phyloP scores from a whole-genome alignment of 1,140 invertebrate species.

The Meteorus sp. region DNA sequence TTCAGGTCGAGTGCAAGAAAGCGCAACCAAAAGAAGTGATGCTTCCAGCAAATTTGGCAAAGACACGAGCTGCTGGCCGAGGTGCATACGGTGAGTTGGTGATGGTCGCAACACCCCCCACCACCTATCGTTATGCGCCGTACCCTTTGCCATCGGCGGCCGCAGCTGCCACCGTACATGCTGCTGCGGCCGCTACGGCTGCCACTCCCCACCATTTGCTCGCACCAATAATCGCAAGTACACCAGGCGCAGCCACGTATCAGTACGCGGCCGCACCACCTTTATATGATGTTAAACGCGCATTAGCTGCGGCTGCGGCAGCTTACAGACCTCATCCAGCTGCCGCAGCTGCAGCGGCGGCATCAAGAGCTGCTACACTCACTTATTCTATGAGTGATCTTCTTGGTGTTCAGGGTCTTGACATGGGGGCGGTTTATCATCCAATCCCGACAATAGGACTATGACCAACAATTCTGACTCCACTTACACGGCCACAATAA shows the following conservation, averaged over 20 bases:
- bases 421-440: slow-evolving; percentile 65
- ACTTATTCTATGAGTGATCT: slow-evolving; percentile 72
- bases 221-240: slow-evolving; percentile 52
- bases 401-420: slow-evolving; percentile 67
- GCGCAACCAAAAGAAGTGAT: slow-evolving; percentile 99
- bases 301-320: slow-evolving; percentile 55
- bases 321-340: slow-evolving; percentile 59
- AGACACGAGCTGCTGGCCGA: slow-evolving; percentile 87
- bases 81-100: slow-evolving; percentile 95
- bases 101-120: slow-evolving; percentile 69
- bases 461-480: slow-evolving; percentile 66
- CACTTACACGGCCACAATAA: slow-evolving; percentile 63
- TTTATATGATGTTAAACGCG: slow-evolving; percentile 61
- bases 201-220: slow-evolving; percentile 60
- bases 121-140: slow-evolving; percentile 69
- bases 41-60: slow-evolving; percentile 91
- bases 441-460: slow-evolving; percentile 67
- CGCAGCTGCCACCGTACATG: slow-evolving; percentile 48
- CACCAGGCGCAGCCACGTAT: slow-evolving; percentile 56
- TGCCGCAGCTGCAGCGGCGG: slow-evolving; percentile 50
- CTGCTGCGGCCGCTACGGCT: slow-evolving; percentile 51
- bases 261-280: slow-evolving; percentile 53
- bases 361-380: slow-evolving; percentile 58
- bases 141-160: slow-evolving; percentile 53
- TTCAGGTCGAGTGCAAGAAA: slow-evolving; percentile 98